These are phyloP conservation scores for Heliconius congener DNA, from an alignment of 1,140 invertebrate genomes.

Conservation along the genomic window DNA sequence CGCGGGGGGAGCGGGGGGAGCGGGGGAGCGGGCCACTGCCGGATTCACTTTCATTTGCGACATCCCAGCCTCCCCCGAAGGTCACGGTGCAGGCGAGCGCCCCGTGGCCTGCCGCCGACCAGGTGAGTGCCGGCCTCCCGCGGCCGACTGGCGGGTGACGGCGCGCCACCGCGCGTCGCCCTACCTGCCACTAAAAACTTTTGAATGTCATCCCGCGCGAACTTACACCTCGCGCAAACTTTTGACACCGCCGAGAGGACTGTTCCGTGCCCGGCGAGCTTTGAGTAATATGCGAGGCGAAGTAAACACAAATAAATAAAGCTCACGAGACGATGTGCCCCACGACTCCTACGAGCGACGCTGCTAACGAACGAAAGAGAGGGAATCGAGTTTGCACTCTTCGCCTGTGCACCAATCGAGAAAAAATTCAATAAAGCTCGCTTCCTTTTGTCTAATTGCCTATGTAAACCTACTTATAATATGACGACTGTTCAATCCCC, in stretches of 20 bases:
- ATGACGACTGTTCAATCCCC: slow-evolving; percentile 55
- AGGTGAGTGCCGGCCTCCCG: slow-evolving; percentile 25
- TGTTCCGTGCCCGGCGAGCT: slow-evolving; percentile 19
- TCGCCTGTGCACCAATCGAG: slow-evolving; percentile 77
- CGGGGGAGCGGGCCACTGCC: slow-evolving; percentile 49
- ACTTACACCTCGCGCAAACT: slow-evolving; percentile 38
- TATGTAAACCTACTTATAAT: slow-evolving; percentile 70
- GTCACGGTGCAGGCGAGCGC: slow-evolving; percentile 70
- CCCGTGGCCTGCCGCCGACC: slow-evolving; percentile 64
- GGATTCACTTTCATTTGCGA: slow-evolving; percentile 82
- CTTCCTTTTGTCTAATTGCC: slow-evolving; percentile 78
- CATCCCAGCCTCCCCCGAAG: slow-evolving; percentile 77
- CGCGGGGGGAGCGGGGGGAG: slow-evolving; percentile 67
- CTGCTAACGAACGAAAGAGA: slow-evolving; percentile 61
- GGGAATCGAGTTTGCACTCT: slow-evolving; percentile 66
- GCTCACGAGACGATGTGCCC: slow-evolving; percentile 46
- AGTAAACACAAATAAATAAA: slow-evolving; percentile 65
- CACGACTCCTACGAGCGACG: slow-evolving; percentile 36
- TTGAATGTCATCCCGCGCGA: slow-evolving; percentile 52
- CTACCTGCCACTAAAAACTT: slow-evolving; percentile 51
- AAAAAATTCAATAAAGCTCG: slow-evolving; percentile 79
- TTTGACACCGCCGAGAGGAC: slow-evolving; percentile 26
- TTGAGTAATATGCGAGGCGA: slow-evolving; percentile 25
- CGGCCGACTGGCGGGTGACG: slow-evolving; percentile 45
- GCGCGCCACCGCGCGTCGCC: not conserved